These are phyloP conservation scores for Alviniconcha strummeri DNA, from an alignment of 2,888 invertebrate genomes.

Conservation along the genomic window DNA sequence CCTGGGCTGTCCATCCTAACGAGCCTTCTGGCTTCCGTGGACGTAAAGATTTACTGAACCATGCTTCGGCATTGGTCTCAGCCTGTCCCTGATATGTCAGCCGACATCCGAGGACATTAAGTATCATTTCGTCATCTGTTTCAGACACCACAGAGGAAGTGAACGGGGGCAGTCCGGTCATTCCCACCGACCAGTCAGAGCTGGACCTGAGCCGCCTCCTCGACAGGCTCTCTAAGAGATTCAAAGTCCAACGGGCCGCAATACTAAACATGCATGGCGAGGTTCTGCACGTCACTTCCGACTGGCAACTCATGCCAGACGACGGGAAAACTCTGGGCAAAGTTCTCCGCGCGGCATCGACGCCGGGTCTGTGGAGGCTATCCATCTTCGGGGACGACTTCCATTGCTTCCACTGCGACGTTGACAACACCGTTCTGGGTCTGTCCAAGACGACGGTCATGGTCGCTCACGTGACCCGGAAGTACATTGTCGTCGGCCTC, in stretches of 20 bases:
- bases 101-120: no score
- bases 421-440: constrained; percentile 13
- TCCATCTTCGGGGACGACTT: constrained; percentile 21
- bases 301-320: not conserved
- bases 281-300: constrained; percentile 2
- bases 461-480: constrained; percentile 27
- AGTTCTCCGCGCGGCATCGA: not conserved
- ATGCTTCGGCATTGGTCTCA: no score
- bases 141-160: not conserved
- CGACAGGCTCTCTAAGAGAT: not conserved
- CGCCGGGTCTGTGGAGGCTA: not conserved
- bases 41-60: no score
- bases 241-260: constrained; percentile 23
- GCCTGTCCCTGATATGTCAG: no score
- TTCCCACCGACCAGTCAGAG: not conserved
- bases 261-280: constrained; percentile 24
- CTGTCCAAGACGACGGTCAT: not conserved
- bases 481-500: constrained; percentile 27
- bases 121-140: no score
- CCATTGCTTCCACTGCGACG: constrained; percentile 24
- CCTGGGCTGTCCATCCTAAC: no score
- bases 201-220: constrained; percentile 12
- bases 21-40: no score
- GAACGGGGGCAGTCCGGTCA: not conserved
- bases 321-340: not conserved